Evolutionary conservation across 2,797 vertebrate genomes (phyloP).

Genomic region (Ispidina picta): DNA sequence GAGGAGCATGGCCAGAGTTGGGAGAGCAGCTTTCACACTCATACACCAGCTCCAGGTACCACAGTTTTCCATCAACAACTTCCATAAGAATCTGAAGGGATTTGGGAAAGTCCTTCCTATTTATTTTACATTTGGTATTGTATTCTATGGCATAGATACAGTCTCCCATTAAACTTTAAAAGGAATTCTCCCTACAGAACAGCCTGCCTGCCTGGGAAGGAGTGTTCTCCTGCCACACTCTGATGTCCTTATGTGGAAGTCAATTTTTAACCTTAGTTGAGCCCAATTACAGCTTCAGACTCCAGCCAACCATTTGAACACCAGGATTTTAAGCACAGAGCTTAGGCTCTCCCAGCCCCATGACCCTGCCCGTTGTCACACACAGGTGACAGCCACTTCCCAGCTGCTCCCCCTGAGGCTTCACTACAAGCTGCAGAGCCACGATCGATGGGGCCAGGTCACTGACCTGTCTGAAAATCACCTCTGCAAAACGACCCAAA

Average conservation of each 20-base stretch:
- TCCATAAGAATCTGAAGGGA: background rate
- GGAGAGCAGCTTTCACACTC: background rate
- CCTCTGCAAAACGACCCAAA: background rate
- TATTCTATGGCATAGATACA: background rate
- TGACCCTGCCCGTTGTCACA: accelerated
- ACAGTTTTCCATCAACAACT: background rate
- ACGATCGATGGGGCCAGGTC: accelerated
- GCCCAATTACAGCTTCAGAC: background rate
- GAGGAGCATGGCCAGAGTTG: background rate
- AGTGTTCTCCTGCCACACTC: accelerated
- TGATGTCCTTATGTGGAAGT: background rate
- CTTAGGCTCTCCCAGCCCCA: background rate
- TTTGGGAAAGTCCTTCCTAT: background rate
- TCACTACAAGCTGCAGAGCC: background rate
- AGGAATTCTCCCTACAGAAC: background rate
- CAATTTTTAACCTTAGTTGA: background rate
- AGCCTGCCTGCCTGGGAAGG: background rate
- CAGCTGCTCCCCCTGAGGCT: background rate
- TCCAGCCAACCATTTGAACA: background rate
- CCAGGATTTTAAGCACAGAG: accelerated
- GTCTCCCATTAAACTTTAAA: background rate
- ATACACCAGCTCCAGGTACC: background rate
- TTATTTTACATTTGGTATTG: background rate
- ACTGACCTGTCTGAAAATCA: background rate
- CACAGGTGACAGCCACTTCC: accelerated